phyloP scores from a whole-genome alignment of 2,797 vertebrate genomes.

The Momotus momota region DNA sequence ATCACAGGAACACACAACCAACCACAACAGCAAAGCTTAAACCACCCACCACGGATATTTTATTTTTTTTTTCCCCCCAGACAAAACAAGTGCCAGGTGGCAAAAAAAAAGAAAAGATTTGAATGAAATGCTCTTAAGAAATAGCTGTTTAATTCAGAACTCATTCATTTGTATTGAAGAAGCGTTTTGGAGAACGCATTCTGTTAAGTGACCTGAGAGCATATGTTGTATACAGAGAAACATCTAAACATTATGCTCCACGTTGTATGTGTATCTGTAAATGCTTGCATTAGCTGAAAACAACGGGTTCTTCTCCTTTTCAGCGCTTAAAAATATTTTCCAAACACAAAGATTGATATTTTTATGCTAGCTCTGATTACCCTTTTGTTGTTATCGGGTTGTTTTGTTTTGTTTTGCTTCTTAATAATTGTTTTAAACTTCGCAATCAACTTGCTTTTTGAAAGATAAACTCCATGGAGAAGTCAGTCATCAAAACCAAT shows the following conservation, averaged over 20 bases:
- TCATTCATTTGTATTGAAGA: constrained; percentile 83
- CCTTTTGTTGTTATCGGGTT: constrained; percentile 18
- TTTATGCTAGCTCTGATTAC: constrained; percentile 68
- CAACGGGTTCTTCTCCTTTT: constrained; percentile 75
- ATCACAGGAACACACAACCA: neutral
- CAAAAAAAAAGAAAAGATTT: constrained; percentile 69
- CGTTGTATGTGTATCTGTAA: constrained; percentile 82
- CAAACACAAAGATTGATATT: constrained; percentile 75
- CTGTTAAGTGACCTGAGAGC: constrained; percentile 84
- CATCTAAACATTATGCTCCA: constrained; percentile 83
- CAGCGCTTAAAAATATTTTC: constrained; percentile 75
- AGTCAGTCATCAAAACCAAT: constrained; percentile 68
- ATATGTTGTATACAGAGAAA: constrained; percentile 84
- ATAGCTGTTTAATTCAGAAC: constrained; percentile 81
- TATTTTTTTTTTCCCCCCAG: neutral
- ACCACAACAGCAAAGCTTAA: constrained; percentile 8
- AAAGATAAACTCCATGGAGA: constrained; percentile 36
- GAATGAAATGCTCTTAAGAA: constrained; percentile 74
- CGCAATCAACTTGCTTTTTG: neutral
- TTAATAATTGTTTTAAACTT: constrained; percentile 54
- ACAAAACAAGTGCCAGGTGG: constrained; percentile 78
- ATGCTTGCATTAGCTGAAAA: constrained; percentile 83
- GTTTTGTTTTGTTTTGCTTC: neutral
- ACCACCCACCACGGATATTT: neutral
- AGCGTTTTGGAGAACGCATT: constrained; percentile 80